These are phyloP conservation scores for Vespertilio murinus DNA, from an alignment of 2,797 vertebrate species.

Conservation along the genomic window DNA sequence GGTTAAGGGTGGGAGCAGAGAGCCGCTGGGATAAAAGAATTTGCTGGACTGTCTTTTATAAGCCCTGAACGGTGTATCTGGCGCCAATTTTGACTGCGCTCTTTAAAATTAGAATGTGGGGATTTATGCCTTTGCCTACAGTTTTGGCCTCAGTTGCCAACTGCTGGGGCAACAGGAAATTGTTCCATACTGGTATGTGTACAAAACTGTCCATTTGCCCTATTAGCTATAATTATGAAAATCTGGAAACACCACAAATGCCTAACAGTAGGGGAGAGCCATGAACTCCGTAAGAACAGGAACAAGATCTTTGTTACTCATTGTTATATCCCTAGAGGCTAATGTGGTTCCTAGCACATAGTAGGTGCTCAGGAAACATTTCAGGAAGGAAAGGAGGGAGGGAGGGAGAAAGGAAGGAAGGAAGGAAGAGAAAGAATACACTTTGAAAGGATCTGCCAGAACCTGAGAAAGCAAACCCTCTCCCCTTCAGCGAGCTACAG, in stretches of 20 bases:
- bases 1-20: fast-evolving
- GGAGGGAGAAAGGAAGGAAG: no score
- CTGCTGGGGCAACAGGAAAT: background rate
- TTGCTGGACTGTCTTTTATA: background rate
- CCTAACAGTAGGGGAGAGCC: background rate
- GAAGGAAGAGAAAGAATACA: background rate
- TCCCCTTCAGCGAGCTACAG: background rate
- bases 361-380: background rate
- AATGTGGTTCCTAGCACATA: background rate
- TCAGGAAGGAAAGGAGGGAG: background rate
- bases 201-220: background rate
- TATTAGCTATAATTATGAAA: background rate
- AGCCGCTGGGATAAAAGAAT: background rate
- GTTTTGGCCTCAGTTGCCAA: background rate
- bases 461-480: background rate
- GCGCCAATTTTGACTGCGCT: background rate
- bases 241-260: background rate
- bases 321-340: background rate
- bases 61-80: background rate
- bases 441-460: background rate
- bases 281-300: background rate
- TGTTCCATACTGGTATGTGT: background rate
- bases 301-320: no score
- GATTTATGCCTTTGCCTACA: background rate
- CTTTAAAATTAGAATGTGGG: background rate